Conservation (phyloP, 1,140 invertebrate species). For the Drosophila pseudoananassae region DNA sequence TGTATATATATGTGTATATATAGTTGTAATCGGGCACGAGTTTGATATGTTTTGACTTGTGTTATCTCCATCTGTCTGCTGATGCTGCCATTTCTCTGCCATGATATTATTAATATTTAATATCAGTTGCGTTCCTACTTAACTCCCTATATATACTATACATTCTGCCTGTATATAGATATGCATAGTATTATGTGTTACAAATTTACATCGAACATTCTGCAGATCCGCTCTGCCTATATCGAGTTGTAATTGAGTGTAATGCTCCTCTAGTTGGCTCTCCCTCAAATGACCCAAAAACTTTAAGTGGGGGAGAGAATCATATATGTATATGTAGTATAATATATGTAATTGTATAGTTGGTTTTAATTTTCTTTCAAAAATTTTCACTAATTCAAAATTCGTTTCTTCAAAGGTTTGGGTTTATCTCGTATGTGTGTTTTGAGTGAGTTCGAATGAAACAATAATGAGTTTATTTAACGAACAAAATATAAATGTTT, state of each 20-base stretch:
- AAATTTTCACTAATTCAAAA: slow-evolving; percentile 83
- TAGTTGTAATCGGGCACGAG: slow-evolving; percentile 78
- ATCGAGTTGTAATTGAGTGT: slow-evolving; percentile 35
- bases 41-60: slow-evolving; percentile 84
- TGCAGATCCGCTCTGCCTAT: slow-evolving; percentile 15
- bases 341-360: slow-evolving; percentile 64
- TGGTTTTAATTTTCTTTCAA: slow-evolving; percentile 55
- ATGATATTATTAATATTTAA: slow-evolving; percentile 74
- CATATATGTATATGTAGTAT: slow-evolving; percentile 47
- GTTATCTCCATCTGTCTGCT: slow-evolving; percentile 44
- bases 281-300: slow-evolving; percentile 37
- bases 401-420: slow-evolving; percentile 79
- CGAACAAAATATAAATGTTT: slow-evolving; percentile 77
- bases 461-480: slow-evolving; percentile 70
- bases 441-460: slow-evolving; percentile 44
- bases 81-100: slow-evolving; percentile 24
- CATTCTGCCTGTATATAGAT: slow-evolving; percentile 41
- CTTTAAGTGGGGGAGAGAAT: slow-evolving; percentile 29
- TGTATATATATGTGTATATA: slow-evolving; percentile 55
- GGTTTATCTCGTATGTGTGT: slow-evolving; percentile 55
- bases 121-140: slow-evolving; percentile 77
- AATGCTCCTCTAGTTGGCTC: slow-evolving; percentile 42
- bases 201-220: slow-evolving; percentile 46
- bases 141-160: slow-evolving; percentile 54
- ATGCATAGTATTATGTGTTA: slow-evolving; percentile 51